phyloP scores from a whole-genome alignment of 2,113 vertebrate species.

The Vireo altiloquus region DNA sequence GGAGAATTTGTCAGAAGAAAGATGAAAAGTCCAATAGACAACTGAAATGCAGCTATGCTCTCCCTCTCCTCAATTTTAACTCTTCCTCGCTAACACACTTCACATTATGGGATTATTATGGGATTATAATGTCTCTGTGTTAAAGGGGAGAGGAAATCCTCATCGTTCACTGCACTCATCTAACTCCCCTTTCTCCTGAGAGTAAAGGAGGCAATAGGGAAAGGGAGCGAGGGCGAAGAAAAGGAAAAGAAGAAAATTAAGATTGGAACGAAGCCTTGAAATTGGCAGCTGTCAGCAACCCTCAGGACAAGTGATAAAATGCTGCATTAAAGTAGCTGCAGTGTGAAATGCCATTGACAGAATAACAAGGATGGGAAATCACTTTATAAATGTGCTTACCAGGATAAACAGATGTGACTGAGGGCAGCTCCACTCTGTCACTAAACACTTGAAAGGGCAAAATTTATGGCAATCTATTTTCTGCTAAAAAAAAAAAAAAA shows the following conservation, averaged over 20 bases:
- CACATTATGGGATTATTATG: not conserved
- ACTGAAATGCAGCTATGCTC: not conserved
- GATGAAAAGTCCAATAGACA: not conserved
- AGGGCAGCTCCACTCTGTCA: slow-evolving; percentile 32
- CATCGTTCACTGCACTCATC: fast-evolving
- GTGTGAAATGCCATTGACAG: slow-evolving; percentile 60
- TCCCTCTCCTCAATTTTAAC: not conserved
- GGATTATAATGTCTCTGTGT: not conserved
- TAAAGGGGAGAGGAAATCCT: not conserved
- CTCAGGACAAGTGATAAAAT: slow-evolving; percentile 59
- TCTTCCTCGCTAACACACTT: not conserved
- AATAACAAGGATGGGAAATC: slow-evolving; percentile 39
- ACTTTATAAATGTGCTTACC: slow-evolving; percentile 53
- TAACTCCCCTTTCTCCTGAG: not conserved
- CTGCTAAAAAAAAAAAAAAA: not conserved
- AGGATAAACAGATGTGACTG: slow-evolving; percentile 58
- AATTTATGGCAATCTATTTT: slow-evolving; percentile 28
- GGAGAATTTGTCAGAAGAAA: not conserved
- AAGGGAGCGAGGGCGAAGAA: not conserved
- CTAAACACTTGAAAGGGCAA: slow-evolving; percentile 27
- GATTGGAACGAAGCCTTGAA: not conserved
- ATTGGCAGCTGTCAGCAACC: slow-evolving; percentile 41
- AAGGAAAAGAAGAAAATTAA: not conserved
- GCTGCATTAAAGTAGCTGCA: slow-evolving; percentile 39
- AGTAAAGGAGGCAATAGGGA: not conserved